Percentiles rank a stretch among this genome's conserved stretches.
Evolutionary conservation across 2,797 vertebrate genomes (phyloP).

Genomic region (Pempheris klunzingeri): DNA sequence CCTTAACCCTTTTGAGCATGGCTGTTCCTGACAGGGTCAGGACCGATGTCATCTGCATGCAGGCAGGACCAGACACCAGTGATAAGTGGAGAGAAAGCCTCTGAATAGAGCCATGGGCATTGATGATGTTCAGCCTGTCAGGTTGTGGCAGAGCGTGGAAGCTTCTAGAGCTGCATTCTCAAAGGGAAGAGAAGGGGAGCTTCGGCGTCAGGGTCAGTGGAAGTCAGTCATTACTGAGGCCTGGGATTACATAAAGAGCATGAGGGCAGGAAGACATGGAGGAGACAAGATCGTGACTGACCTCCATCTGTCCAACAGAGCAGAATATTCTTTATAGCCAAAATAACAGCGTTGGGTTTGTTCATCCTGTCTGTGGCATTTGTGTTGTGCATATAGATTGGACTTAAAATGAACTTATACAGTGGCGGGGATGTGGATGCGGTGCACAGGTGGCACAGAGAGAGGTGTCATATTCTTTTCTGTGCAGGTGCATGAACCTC

Average conservation of each 20-base stretch:
- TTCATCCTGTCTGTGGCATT: conserved; percentile 59
- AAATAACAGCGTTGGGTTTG: conserved; percentile 44
- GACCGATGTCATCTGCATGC: conserved; percentile 47
- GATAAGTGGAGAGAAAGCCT: conserved; percentile 32
- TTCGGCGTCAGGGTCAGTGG: conserved; percentile 12
- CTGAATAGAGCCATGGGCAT: conserved; percentile 35
- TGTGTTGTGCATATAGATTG: conserved; percentile 76
- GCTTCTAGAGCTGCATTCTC: conserved; percentile 21
- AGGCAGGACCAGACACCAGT: conserved; percentile 52
- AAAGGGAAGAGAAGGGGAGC: conserved; percentile 33
- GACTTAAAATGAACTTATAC: conserved; percentile 56
- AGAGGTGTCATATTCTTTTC: conserved; percentile 41
- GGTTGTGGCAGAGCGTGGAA: conserved; percentile 29
- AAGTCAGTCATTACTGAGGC: conserved; percentile 13
- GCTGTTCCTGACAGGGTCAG: conserved; percentile 60
- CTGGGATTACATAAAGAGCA: conserved; percentile 35
- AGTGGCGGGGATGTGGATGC: background rate
- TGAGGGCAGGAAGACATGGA: conserved; percentile 5
- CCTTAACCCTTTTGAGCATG: conserved; percentile 62
- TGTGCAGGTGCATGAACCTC: conserved; percentile 64
- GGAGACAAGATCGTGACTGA: conserved; percentile 43
- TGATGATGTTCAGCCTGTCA: conserved; percentile 52
- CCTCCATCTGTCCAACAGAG: conserved; percentile 57
- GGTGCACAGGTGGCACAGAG: conserved; percentile 70
- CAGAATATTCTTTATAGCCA: conserved; percentile 57